These are phyloP conservation scores for Tachyglossus aculeatus DNA, from an alignment of 2,797 vertebrate species.

Conservation along the genomic window DNA sequence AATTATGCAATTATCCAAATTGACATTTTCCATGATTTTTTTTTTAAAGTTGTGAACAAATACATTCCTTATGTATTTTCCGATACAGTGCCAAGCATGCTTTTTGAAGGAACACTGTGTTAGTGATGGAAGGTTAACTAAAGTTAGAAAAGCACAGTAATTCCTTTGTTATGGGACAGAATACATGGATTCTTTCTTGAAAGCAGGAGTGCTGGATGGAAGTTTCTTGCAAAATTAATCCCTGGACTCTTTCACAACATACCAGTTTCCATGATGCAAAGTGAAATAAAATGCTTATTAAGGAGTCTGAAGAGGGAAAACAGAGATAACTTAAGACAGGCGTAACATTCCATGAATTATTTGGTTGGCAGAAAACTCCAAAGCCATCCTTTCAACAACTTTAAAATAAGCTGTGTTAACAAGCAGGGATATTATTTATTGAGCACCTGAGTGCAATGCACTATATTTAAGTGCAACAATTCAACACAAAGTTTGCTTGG, in stretches of 20 bases:
- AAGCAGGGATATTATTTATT: slow-evolving; percentile 37
- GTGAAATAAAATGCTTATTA: background rate
- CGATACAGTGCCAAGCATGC: too few relatives aligned
- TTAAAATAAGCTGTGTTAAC: slow-evolving; percentile 11
- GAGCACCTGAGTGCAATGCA: slow-evolving; percentile 19
- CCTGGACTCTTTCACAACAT: background rate
- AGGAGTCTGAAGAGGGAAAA: background rate
- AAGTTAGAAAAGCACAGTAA: too few relatives aligned
- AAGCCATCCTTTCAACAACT: background rate
- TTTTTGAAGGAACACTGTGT: too few relatives aligned
- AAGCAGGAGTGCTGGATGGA: too few relatives aligned
- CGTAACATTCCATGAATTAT: background rate
- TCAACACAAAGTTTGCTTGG: slow-evolving; percentile 31
- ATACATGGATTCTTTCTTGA: too few relatives aligned
- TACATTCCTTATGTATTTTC: too few relatives aligned
- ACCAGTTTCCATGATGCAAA: too few relatives aligned
- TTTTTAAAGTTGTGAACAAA: too few relatives aligned
- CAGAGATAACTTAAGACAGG: background rate
- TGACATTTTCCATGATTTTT: too few relatives aligned
- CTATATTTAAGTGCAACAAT: slow-evolving; percentile 27
- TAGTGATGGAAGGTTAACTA: too few relatives aligned
- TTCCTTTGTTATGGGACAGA: too few relatives aligned
- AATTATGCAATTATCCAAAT: too few relatives aligned
- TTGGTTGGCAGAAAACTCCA: background rate
- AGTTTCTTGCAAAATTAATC: background rate